Conservation (phyloP, 2,888 invertebrate species). For the Hypolimnas misippus region DNA sequence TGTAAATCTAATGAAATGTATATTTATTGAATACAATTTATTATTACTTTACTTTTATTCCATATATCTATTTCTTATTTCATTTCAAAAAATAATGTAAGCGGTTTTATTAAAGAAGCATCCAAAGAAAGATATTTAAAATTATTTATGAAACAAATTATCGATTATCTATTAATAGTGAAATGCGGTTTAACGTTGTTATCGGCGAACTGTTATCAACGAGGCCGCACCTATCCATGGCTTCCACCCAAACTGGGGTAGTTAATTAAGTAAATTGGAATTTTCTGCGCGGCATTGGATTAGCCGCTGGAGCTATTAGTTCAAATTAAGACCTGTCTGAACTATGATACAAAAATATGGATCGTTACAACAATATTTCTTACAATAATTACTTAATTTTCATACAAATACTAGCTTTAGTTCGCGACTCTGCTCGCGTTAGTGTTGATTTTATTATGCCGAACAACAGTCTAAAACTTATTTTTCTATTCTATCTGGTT, state of each 20-base stretch:
- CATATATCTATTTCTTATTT: no score
- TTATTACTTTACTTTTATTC: no score
- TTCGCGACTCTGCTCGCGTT: no score
- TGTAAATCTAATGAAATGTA: neutral
- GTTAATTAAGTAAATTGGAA: conserved; percentile 84
- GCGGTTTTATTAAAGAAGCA: conserved; percentile 29
- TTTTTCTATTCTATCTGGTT: no score
- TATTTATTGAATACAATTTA: neutral
- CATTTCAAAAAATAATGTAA: no score
- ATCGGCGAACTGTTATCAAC: conserved; percentile 69
- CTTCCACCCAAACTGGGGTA: conserved; percentile 69
- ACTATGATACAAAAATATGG: conserved; percentile 38
- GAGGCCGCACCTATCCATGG: conserved; percentile 73
- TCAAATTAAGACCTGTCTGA: conserved; percentile 76
- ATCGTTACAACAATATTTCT: conserved; percentile 18
- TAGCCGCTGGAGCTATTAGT: conserved; percentile 80
- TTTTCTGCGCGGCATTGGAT: conserved; percentile 79
- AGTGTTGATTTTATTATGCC: neutral
- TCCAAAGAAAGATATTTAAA: no score
- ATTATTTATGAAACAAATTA: neutral
- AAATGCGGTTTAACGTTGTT: conserved; percentile 63
- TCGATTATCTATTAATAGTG: conserved; percentile 18
- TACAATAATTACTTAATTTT: conserved; percentile 19
- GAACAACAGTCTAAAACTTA: no score
- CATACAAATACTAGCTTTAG: neutral